Evolutionary conservation across 30 jellyfish, hydroid and myxozoan genomes (phyloP).

Genomic region (Haliclystus octoradiatus): DNA sequence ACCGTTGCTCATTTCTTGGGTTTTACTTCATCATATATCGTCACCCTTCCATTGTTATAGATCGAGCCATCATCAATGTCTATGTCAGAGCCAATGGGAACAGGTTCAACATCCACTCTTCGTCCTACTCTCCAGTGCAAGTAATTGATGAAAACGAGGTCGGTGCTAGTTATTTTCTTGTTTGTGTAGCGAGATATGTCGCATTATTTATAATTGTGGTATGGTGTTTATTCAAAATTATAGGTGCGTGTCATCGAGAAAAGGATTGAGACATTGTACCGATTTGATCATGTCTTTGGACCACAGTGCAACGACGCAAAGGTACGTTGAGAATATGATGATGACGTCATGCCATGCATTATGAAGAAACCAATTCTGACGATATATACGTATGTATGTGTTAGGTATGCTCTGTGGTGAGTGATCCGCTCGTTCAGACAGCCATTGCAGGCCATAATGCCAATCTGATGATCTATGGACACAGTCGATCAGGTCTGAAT

Average conservation of each 20-base stretch:
- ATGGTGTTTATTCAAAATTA: too few relatives aligned
- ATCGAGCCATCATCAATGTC: too few relatives aligned
- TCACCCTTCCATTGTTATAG: too few relatives aligned
- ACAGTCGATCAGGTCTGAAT: constrained; percentile 66
- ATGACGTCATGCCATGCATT: neutral
- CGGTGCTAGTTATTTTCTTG: too few relatives aligned
- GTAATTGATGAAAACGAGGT: too few relatives aligned
- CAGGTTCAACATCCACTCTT: too few relatives aligned
- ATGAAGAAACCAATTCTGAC: neutral
- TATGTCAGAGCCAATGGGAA: too few relatives aligned
- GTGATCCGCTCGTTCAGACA: constrained; percentile 69
- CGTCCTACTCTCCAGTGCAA: too few relatives aligned
- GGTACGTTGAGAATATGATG: constrained; percentile 14
- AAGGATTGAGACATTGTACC: constrained; percentile 53
- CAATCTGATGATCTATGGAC: constrained; percentile 92
- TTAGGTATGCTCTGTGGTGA: constrained; percentile 59
- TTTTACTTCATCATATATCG: too few relatives aligned
- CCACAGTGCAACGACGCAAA: constrained; percentile 42
- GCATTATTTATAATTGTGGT: too few relatives aligned
- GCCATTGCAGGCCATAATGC: constrained; percentile 69
- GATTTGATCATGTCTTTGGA: constrained; percentile 71
- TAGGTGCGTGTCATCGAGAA: constrained; percentile 57
- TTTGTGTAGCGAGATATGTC: too few relatives aligned
- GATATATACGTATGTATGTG: neutral
- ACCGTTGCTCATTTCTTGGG: too few relatives aligned